phyloP scores from a whole-genome alignment of 1,140 invertebrate genomes.

The Tribolium castaneum region DNA sequence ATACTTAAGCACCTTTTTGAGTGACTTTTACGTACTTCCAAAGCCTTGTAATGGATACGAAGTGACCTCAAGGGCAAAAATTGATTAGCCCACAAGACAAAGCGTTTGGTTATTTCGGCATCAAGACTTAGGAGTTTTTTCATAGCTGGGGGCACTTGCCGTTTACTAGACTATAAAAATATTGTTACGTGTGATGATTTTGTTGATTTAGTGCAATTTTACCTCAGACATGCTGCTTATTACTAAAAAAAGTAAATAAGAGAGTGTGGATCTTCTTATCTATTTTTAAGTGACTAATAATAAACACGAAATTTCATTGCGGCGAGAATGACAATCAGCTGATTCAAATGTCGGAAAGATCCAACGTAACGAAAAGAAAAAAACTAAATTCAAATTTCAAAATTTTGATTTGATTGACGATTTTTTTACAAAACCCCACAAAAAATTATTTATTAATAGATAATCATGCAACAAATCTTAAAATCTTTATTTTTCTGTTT shows the following conservation, averaged over 20 bases:
- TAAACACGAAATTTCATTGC: not conserved
- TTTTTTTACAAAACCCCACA: too few relatives aligned
- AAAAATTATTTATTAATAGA: too few relatives aligned
- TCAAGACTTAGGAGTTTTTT: constrained; percentile 71
- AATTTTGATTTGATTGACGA: too few relatives aligned
- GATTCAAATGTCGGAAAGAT: too few relatives aligned
- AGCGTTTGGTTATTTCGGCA: constrained; percentile 71
- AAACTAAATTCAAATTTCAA: not conserved
- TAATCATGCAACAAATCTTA: too few relatives aligned
- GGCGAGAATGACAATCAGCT: not conserved
- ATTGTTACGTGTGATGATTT: not conserved
- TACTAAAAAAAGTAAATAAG: not conserved
- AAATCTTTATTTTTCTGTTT: too few relatives aligned
- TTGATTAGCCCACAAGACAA: constrained; percentile 71
- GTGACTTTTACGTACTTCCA: constrained; percentile 70
- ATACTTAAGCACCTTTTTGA: constrained; percentile 26
- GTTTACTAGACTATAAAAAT: constrained; percentile 61
- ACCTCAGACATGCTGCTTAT: constrained; percentile 5
- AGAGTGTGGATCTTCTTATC: not conserved
- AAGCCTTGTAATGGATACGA: constrained; percentile 71
- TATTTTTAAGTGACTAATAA: constrained; percentile 22
- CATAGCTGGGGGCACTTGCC: constrained; percentile 68
- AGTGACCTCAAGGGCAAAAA: constrained; percentile 70
- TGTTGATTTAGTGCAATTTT: not conserved
- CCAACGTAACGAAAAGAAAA: too few relatives aligned